Evolutionary conservation across 2,113 vertebrate species (phyloP), one percentile per base, ranked within the genome.

Genomic region (Paralichthys olivaceus): DNA sequence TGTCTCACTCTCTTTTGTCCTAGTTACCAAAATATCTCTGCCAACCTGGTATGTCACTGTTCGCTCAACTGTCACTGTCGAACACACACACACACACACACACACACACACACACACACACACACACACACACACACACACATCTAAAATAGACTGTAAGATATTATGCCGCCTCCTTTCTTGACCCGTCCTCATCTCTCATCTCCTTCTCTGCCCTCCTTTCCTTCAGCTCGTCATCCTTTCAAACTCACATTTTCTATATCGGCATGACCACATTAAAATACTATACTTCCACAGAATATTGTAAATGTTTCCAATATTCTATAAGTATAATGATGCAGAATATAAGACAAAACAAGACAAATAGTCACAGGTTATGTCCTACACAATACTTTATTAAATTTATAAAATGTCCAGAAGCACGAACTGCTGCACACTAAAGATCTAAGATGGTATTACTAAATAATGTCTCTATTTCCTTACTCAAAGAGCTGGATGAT

Each of bases 21-120:
- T 84, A 92, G 74, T 90, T 91, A 91, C 92, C 75, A 90, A 92
- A 93, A 93, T 92, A 93, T 90, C 88, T 91, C 85, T 81, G 84
- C 85, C 88, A 85, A 86, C 87, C 88, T 88, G 87, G 89, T 80
- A 65, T 87, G 90, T 87, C 90, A 89, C 88, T 83, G 84, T 86
- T 91, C 90, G 78, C 88, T 90, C 83, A 89, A 87, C 90, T 90
- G 91, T 90, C 91, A 87, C 78, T 69, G 71, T 72, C 76, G 84
- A 75, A 87, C 75, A 70, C 79, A 55, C 76, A 78, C 82, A 78
- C 64, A 65, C 57, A 72, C 64, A 77, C 70, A 58, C 54, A 66
- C 66, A 73, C 84, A 84, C 60, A 57, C 68, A 47, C 70, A 32
- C 75, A 69, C 72, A 49, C 73, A 70, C 68, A 75, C 70, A 60